Evolutionary conservation across 2,888 invertebrate genomes (phyloP).

Genomic region (Heliconius cydno): DNA sequence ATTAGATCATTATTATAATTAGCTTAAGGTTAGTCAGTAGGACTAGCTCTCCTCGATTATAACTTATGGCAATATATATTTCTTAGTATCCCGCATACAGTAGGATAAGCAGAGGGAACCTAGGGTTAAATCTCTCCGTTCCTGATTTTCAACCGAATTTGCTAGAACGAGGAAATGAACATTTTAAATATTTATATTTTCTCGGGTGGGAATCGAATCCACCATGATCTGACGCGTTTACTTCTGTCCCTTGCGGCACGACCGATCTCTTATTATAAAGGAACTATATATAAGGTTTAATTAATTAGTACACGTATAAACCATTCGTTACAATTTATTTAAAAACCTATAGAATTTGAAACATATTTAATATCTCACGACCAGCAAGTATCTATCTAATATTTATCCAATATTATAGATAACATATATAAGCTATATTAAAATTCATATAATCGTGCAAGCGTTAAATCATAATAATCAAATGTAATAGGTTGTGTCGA

Average conservation of each 20-base stretch:
- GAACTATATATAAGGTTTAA: slow-evolving; percentile 7
- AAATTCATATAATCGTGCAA: slow-evolving; percentile 7
- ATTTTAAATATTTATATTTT: too few species aligned
- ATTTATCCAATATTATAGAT: not conserved
- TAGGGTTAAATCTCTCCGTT: too few species aligned
- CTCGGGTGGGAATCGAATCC: too few species aligned
- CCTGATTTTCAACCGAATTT: too few species aligned
- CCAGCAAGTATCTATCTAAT: not conserved
- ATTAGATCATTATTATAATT: slow-evolving; percentile 27
- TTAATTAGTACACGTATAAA: slow-evolving; percentile 18
- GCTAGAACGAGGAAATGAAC: too few species aligned
- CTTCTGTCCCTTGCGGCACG: too few species aligned
- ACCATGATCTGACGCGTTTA: too few species aligned
- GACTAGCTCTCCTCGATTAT: slow-evolving; percentile 31
- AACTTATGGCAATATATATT: not conserved
- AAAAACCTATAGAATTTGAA: not conserved
- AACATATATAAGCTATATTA: slow-evolving; percentile 3
- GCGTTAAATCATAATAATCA: slow-evolving; percentile 24
- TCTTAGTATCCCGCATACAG: too few species aligned
- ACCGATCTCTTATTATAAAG: too few species aligned
- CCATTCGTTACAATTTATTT: not conserved
- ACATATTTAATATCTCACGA: not conserved
- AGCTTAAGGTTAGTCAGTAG: slow-evolving; percentile 25
- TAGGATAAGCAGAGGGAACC: too few species aligned
- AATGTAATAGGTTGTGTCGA: slow-evolving; percentile 23